Evolutionary conservation across 1,140 invertebrate genomes (phyloP), one percentile per base, ranked within the genome.

Genomic region (Aphidius ervi): DNA sequence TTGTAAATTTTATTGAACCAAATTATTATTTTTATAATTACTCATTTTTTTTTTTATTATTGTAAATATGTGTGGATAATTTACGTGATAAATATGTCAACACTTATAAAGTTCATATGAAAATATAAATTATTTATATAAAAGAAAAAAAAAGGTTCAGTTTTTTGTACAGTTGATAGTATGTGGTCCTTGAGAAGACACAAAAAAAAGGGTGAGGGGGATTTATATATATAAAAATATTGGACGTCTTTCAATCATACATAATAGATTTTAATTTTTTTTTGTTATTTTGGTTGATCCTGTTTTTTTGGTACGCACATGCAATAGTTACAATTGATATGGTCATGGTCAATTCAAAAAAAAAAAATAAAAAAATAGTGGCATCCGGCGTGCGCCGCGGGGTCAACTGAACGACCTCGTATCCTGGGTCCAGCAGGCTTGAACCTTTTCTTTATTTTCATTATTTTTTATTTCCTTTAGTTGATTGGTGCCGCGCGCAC

Each of bases 321-420:
- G 46, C 61, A 41, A 55, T 46, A 52, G 43, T 68, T 55, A 52
- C 67, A 71, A 72, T 71, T 70, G 16, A 16, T 16, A 16, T 16
- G 58, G 53, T 57, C 54, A 39, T 60, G 63, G 69, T 71, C 71
- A 73, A 73, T 70, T 73, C 69, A 65, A 52, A 55, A 58, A 54
- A 64, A 46, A 31, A 31, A 16, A n/a, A n/a, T n/a, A n/a, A 16
- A 74, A 70, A 74, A 71, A 74, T 69, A 63, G 62, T 74, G 70
- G 68, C 72, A 73, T 74, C 72, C 72, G 72, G 72, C 72, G 71
- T 63, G 68, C 72, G 70, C 71, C 72, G 62, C 56, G 69, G 61
- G 72, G 71, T 74, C 69, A 73, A 74, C 61, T 68, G 66, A 66
- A 63, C 69, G 72, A 74, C 71, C 72, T 65, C 70, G 72, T 73